Conservation (phyloP, 2,113 vertebrate species). For the Larimichthys crocea region DNA sequence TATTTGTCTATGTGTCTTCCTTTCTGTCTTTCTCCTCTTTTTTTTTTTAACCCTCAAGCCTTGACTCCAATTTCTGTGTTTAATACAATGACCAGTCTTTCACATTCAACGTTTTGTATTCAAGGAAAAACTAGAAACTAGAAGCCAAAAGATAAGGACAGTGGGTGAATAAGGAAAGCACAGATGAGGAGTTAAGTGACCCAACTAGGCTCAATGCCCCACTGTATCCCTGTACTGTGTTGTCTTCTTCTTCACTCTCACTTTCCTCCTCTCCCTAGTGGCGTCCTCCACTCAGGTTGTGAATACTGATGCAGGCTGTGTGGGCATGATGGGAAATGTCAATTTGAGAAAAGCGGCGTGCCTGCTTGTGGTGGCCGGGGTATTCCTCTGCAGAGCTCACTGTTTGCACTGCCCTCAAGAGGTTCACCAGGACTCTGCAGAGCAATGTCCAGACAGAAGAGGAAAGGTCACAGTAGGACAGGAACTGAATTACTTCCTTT, state of each 20-base stretch:
- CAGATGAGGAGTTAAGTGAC: conserved; percentile 58
- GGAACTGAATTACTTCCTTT: background rate
- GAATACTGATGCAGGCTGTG: conserved; percentile 71
- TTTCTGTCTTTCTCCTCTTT: conserved; percentile 2
- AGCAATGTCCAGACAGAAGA: conserved; percentile 10
- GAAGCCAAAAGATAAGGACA: conserved; percentile 42
- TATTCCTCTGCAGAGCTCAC: conserved; percentile 36
- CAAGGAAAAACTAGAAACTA: conserved; percentile 18
- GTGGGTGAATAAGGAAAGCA: conserved; percentile 27
- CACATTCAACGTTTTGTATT: conserved; percentile 17
- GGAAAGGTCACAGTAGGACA: conserved; percentile 35
- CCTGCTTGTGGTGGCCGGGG: conserved; percentile 9
- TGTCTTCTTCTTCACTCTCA: conserved; percentile 55
- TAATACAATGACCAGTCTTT: conserved; percentile 32
- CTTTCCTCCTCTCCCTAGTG: conserved; percentile 55
- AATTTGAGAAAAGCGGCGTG: conserved; percentile 55
- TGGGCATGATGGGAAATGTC: conserved; percentile 76
- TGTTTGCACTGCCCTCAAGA: conserved; percentile 77
- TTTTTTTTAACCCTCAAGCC: conserved; percentile 7
- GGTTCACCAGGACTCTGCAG: conserved; percentile 64
- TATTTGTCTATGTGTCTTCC: conserved; percentile 40
- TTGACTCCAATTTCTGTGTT: conserved; percentile 23
- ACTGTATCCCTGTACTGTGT: conserved; percentile 63
- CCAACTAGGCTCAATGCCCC: conserved; percentile 48
- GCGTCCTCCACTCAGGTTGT: conserved; percentile 60